These are phyloP conservation scores for Pleuronectes platessa DNA, from an alignment of 2,113 vertebrate genomes.

Conservation along the genomic window DNA sequence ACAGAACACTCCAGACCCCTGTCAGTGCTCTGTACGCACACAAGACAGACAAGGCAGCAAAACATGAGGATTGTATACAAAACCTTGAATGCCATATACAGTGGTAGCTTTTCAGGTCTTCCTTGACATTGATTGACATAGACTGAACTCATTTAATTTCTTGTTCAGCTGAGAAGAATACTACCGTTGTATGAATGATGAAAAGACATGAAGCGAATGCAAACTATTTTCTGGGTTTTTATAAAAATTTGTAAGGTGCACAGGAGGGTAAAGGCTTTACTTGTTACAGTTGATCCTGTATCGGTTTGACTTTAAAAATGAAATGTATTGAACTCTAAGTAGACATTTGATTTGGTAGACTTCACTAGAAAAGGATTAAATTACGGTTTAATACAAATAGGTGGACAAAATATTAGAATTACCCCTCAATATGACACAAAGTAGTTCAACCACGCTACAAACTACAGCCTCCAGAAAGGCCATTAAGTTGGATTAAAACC, in stretches of 20 bases:
- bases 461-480: not conserved
- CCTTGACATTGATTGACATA: slow-evolving; percentile 38
- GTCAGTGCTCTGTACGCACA: slow-evolving; percentile 6
- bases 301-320: not conserved
- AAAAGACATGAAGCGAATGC: not conserved
- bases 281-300: not conserved
- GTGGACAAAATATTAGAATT: not conserved
- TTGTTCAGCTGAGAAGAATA: slow-evolving; percentile 5
- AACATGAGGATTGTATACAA: slow-evolving; percentile 20
- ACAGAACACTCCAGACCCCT: slow-evolving; percentile 19
- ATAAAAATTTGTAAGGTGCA: not conserved
- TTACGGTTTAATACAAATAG: not conserved
- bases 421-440: too few relatives aligned
- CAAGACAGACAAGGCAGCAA: slow-evolving; percentile 4
- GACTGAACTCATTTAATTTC: not conserved
- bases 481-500: not conserved
- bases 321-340: not conserved
- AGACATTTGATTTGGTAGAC: not conserved
- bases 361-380: not conserved
- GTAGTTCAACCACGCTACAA: not conserved
- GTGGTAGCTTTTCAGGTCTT: slow-evolving; percentile 30
- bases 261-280: not conserved
- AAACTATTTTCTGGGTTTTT: not conserved
- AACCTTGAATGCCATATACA: not conserved
- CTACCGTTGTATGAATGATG: not conserved